Evolutionary conservation across 2,888 invertebrate genomes (phyloP), one percentile per base, ranked within the genome.

Genomic region (Agrotis clavis): DNA sequence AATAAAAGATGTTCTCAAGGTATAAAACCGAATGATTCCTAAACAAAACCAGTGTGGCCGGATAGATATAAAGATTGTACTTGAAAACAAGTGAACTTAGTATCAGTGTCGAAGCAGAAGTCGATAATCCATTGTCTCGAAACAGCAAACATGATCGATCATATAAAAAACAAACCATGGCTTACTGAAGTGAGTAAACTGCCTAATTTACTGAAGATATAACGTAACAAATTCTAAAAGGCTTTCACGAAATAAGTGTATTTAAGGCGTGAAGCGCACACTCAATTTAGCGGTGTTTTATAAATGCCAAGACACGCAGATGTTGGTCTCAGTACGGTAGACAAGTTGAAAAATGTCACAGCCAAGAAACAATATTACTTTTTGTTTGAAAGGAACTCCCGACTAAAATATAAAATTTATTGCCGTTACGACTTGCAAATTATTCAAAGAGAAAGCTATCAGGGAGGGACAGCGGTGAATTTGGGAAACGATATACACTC

Each of bases 391-490:
- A 82, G 63, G 71, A 79, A 67, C 75, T 74, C 70, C 47, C 35
- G 72, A 74, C 71, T 84, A 74, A 82, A 84, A 86, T 86, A 83
- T 78, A 86, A 77, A 84, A 84, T 85, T 84, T 79, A 84, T 80
- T 72, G 73, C 71, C 71, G 67, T 82, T 84, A 72, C 65, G 64
- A 75, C 72, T 76, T 67, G 69, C 54, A 78, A 84, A 83, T 81
- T 81, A 75, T 79, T 83, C 72, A 74, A 74, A 75, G 66, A 59
- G 65, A 74, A 71, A 76, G 79, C 67, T 83, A 85, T 81, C 74
- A 64, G 25, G 67, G 16, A 50, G 67, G 57, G 62, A 19, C 63
- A 56, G 63, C 47, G 61, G 45, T 35, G 69, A 74, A 71, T 66
- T 68, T n/a, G 11, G 53, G 25, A 63, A 74, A 14, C 30, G 79